These are phyloP conservation scores for Labeo calbasu DNA, from an alignment of 2,797 vertebrate genomes.

Conservation along the genomic window DNA sequence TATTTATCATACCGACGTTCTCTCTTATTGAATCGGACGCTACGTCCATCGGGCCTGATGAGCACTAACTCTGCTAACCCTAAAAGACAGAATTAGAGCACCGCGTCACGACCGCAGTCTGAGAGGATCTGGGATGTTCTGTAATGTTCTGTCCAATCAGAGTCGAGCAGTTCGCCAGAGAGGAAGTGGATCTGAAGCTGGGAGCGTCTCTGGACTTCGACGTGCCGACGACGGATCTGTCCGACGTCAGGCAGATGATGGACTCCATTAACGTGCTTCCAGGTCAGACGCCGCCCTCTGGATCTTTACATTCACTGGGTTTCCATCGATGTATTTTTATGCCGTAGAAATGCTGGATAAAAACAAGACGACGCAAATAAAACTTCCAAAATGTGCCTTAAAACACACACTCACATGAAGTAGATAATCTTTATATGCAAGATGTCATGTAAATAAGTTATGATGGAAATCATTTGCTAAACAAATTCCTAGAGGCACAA, in stretches of 20 bases:
- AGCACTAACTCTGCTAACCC: slow-evolving; percentile 1
- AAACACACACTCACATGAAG: not conserved
- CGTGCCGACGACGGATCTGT: slow-evolving; percentile 80
- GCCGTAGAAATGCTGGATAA: not conserved
- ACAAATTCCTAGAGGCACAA: not conserved
- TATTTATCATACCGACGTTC: not conserved
- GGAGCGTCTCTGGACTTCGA: slow-evolving; percentile 80
- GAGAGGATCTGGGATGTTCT: not conserved
- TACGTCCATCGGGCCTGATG: not conserved
- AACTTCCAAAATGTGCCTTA: not conserved
- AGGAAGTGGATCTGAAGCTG: slow-evolving; percentile 80
- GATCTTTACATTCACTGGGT: not conserved
- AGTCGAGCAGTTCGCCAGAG: slow-evolving; percentile 83
- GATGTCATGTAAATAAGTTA: not conserved
- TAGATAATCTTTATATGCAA: not conserved
- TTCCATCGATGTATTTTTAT: not conserved
- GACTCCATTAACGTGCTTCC: slow-evolving; percentile 87
- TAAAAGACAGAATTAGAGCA: not conserved
- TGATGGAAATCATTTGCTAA: not conserved
- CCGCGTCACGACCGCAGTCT: not conserved
- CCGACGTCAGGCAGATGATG: slow-evolving; percentile 91
- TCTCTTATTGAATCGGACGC: not conserved
- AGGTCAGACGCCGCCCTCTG: slow-evolving; percentile 74
- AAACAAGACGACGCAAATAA: not conserved
- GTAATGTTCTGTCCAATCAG: slow-evolving; percentile 69